Percentiles rank a stretch among this genome's conserved stretches.
Conservation (phyloP, 2,797 vertebrate genomes). For the Sebastes elongatus region DNA sequence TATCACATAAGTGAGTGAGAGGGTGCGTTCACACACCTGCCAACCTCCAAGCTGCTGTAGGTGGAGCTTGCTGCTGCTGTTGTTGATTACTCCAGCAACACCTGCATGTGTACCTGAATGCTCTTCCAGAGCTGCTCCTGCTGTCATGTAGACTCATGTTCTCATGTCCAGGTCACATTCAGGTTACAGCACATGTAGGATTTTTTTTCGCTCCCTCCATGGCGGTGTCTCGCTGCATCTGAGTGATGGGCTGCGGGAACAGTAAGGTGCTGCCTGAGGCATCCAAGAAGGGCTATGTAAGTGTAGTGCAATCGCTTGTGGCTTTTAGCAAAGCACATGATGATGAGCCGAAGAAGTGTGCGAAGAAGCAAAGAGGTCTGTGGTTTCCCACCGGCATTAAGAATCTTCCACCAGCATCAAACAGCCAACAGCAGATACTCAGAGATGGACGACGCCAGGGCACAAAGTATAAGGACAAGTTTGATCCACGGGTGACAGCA, state of each 20-base stretch:
- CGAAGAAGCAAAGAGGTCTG: neutral
- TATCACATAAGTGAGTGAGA: conserved; percentile 9
- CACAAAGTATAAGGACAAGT: conserved; percentile 61
- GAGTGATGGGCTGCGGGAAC: conserved; percentile 59
- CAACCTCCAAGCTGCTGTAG: conserved; percentile 7
- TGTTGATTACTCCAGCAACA: neutral
- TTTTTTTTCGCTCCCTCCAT: neutral
- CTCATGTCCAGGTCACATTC: neutral
- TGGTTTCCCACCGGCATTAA: conserved; percentile 19
- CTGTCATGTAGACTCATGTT: neutral
- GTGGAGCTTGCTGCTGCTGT: neutral
- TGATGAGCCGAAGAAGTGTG: conserved; percentile 5
- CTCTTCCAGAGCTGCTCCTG: neutral
- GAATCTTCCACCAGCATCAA: neutral
- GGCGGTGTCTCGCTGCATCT: neutral
- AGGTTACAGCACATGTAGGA: neutral
- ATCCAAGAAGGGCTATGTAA: conserved; percentile 35
- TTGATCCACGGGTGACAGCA: conserved; percentile 60
- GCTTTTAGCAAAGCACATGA: conserved; percentile 40
- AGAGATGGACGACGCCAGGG: neutral
- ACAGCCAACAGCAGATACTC: neutral
- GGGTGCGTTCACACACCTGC: conserved; percentile 23
- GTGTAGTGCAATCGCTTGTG: conserved; percentile 57
- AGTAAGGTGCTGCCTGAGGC: conserved; percentile 50
- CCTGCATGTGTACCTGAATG: neutral